These are phyloP conservation scores for Pogonocichla stellata DNA, from an alignment of 2,113 vertebrate species.

Conservation along the genomic window DNA sequence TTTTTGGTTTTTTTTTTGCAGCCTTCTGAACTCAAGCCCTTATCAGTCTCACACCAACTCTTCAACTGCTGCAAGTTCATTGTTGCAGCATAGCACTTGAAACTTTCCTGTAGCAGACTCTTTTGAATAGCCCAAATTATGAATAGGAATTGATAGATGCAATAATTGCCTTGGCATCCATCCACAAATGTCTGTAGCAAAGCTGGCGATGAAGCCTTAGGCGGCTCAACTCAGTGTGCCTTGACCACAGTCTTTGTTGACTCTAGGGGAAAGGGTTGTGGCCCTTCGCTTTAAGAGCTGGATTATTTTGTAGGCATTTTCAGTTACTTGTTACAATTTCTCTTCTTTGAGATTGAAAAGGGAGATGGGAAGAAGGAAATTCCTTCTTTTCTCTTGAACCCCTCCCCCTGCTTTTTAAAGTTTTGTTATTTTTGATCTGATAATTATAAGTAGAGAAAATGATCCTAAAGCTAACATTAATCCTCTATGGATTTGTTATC, in stretches of 20 bases:
- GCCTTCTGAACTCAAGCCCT: not conserved
- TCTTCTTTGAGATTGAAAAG: not conserved
- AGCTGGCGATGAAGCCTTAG: not conserved
- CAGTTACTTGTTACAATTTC: not conserved
- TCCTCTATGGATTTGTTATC: not conserved
- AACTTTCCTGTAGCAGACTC: not conserved
- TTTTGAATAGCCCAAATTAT: not conserved
- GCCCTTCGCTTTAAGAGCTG: not conserved
- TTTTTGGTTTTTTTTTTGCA: not conserved
- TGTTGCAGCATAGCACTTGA: not conserved
- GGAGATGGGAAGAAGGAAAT: not conserved
- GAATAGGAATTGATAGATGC: not conserved
- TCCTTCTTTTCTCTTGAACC: not conserved
- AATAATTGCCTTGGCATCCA: not conserved
- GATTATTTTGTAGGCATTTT: not conserved
- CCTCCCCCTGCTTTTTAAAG: rapidly evolving
- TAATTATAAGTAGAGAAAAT: not conserved
- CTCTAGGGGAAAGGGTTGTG: not conserved
- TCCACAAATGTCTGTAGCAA: not conserved
- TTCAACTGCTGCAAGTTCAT: not conserved
- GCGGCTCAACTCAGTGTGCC: not conserved
- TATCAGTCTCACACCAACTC: not conserved
- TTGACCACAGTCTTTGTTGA: not conserved
- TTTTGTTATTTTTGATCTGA: not conserved
- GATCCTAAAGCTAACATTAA: not conserved